phyloP scores from a whole-genome alignment of 2,797 vertebrate genomes.

The Falco rusticolus region DNA sequence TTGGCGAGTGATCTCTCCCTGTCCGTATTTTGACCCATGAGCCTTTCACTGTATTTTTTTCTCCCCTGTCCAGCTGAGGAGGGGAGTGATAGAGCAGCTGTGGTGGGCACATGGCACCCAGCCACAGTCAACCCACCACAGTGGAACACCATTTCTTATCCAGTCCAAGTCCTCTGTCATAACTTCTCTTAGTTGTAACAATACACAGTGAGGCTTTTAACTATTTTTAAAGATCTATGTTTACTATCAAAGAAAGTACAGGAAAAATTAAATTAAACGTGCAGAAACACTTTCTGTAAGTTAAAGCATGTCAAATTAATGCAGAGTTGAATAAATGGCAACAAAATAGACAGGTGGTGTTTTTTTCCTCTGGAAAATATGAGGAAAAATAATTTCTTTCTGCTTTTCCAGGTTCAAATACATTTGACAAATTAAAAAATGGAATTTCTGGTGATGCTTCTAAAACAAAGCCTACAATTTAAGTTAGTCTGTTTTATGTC shows the following conservation, averaged over 20 bases:
- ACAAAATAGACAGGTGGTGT: not conserved
- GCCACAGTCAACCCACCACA: no score
- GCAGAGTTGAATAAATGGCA: not conserved
- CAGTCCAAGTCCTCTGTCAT: not conserved
- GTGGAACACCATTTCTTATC: not conserved
- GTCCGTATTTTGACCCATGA: no score
- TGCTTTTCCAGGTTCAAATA: not conserved
- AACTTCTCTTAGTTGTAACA: not conserved
- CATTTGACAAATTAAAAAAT: not conserved
- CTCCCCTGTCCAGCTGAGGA: no score
- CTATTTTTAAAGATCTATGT: not conserved
- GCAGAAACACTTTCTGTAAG: not conserved
- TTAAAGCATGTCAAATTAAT: not conserved
- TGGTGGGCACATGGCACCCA: no score
- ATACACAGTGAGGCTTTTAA: not conserved
- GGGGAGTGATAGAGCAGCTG: no score
- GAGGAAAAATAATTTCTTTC: not conserved
- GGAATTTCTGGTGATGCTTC: not conserved
- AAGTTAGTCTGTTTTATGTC: not conserved
- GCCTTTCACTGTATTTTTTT: no score
- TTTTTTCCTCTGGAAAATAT: not conserved
- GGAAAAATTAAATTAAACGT: not conserved
- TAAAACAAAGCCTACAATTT: not conserved
- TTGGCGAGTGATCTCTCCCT: no score
- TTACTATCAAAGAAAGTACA: not conserved